phyloP scores from a whole-genome alignment of 2,888 invertebrate species.

The Sphecodes monilicornis region DNA sequence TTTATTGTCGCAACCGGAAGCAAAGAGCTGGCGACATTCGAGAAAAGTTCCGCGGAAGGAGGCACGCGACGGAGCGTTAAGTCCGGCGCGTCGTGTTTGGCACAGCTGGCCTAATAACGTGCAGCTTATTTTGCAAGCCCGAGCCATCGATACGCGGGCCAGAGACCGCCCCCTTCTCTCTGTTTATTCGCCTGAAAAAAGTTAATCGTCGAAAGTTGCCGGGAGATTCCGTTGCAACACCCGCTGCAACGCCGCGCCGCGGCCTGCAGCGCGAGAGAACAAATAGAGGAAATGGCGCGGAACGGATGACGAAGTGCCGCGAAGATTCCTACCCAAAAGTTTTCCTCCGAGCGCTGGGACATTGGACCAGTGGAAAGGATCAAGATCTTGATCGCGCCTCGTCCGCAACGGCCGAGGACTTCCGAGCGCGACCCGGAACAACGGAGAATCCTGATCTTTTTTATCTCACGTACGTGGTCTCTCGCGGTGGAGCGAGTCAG shows the following conservation, averaged over 20 bases:
- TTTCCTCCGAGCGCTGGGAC: neutral
- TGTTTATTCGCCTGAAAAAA: constrained; percentile 57
- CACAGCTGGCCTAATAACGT: constrained; percentile 52
- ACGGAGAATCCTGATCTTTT: neutral
- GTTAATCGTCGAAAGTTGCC: constrained; percentile 63
- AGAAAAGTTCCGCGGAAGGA: neutral
- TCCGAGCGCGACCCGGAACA: neutral
- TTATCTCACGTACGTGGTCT: neutral
- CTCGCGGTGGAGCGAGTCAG: neutral
- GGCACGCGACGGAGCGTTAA: constrained; percentile 34
- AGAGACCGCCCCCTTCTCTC: constrained; percentile 19
- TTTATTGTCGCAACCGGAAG: constrained; percentile 5
- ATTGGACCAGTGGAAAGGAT: neutral
- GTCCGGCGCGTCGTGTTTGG: constrained; percentile 32
- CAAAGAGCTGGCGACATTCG: constrained; percentile 14
- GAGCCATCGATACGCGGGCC: constrained; percentile 41
- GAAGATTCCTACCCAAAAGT: constrained; percentile 41
- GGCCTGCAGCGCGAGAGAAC: constrained; percentile 26
- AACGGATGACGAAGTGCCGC: constrained; percentile 64
- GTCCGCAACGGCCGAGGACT: neutral
- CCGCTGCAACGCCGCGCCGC: no score
- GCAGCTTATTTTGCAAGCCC: constrained; percentile 38
- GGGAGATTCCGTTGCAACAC: constrained; percentile 42
- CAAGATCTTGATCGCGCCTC: constrained; percentile 5
- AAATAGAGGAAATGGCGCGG: constrained; percentile 66